Percentiles rank a stretch among this genome's conserved stretches.
These are phyloP conservation scores for Megaceryle torquata DNA, from an alignment of 2,113 vertebrate species.

Conservation along the genomic window DNA sequence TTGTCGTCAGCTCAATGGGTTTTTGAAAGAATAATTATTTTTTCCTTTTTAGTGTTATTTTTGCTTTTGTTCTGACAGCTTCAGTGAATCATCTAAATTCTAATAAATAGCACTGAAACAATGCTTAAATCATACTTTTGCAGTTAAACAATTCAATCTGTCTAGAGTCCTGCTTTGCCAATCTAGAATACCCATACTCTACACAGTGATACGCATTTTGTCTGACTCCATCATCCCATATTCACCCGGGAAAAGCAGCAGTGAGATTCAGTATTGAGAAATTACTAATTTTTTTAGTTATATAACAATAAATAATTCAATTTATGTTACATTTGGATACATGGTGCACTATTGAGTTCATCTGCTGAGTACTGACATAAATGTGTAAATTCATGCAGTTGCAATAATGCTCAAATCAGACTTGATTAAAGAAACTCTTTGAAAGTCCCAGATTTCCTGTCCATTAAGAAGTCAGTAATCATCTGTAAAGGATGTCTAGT, in stretches of 20 bases:
- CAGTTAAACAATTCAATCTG: background rate
- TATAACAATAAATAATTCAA: background rate
- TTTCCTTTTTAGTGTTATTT: background rate
- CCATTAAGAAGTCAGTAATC: background rate
- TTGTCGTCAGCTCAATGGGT: background rate
- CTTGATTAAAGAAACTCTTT: background rate
- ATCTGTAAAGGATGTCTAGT: background rate
- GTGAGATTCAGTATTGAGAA: background rate
- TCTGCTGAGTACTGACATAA: background rate
- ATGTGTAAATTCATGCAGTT: background rate
- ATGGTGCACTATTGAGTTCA: background rate
- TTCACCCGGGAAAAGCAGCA: background rate
- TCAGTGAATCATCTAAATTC: background rate
- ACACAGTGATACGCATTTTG: background rate
- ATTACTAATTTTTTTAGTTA: background rate
- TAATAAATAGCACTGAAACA: background rate
- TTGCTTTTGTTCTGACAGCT: background rate
- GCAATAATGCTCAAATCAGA: background rate
- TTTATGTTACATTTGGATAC: background rate
- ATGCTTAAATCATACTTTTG: background rate
- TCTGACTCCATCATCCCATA: background rate
- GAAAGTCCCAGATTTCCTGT: background rate
- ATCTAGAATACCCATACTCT: background rate
- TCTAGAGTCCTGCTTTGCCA: background rate
- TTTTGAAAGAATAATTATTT: background rate